phyloP scores from a whole-genome alignment of 2,888 invertebrate genomes.

The Cosmia trapezina region DNA sequence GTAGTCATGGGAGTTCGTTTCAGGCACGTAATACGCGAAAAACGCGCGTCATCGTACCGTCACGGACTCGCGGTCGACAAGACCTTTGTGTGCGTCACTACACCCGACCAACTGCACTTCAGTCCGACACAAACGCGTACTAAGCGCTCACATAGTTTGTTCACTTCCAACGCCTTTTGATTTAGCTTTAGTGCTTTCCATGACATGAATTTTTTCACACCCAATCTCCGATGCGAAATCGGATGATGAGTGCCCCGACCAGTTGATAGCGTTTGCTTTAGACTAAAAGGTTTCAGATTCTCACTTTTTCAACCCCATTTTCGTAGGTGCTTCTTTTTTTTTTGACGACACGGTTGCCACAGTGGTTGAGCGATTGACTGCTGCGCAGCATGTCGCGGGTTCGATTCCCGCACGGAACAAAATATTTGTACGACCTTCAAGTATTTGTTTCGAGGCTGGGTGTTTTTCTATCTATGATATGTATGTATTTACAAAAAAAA shows the following conservation, averaged over 20 bases:
- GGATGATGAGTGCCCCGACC: constrained; percentile 43
- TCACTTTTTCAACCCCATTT: constrained; percentile 23
- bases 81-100: constrained; percentile 62
- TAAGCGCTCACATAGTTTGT: constrained; percentile 52
- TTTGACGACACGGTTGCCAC: too few species aligned
- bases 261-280: constrained; percentile 46
- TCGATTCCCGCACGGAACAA: too few species aligned
- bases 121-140: constrained; percentile 49
- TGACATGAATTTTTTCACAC: constrained; percentile 47
- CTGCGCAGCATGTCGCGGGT: too few species aligned
- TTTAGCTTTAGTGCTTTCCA: constrained; percentile 51
- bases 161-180: constrained; percentile 56
- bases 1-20: constrained; percentile 52
- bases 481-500: too few species aligned
- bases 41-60: constrained; percentile 64
- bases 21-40: constrained; percentile 58
- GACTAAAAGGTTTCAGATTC: constrained; percentile 43
- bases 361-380: too few species aligned
- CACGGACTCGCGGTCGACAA: constrained; percentile 28
- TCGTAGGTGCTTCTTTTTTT: constrained; percentile 18
- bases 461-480: too few species aligned
- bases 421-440: too few species aligned
- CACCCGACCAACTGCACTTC: constrained; percentile 43
- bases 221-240: constrained; percentile 50
- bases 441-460: too few species aligned